Evolutionary conservation across 2,888 invertebrate species (phyloP).

Genomic region (Galeruca laticollis): DNA sequence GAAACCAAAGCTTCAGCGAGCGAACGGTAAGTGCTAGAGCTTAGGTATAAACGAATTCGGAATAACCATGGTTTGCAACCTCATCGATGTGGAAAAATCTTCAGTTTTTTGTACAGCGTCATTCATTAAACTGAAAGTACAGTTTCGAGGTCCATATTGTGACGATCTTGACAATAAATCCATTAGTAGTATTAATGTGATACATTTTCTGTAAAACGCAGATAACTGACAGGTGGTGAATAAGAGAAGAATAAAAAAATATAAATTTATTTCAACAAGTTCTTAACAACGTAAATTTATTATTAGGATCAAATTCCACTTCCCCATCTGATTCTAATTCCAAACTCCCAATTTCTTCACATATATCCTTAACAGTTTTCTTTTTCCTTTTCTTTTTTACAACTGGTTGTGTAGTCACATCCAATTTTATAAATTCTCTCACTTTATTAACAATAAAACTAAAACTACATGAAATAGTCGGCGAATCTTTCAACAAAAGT

Average conservation of each 20-base stretch:
- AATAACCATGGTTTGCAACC: too few species aligned
- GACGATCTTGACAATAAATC: too few species aligned
- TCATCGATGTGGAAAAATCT: too few species aligned
- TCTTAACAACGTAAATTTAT: slow-evolving; percentile 17
- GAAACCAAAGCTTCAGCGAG: too few species aligned
- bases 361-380: slow-evolving; percentile 47
- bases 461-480: slow-evolving; percentile 33
- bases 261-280: background rate
- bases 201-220: too few species aligned
- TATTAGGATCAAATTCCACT: slow-evolving; percentile 12
- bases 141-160: too few species aligned
- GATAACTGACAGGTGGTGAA: too few species aligned
- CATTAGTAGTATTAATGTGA: too few species aligned
- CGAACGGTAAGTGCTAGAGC: too few species aligned
- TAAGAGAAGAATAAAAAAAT: background rate
- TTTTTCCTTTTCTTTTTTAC: slow-evolving; percentile 17
- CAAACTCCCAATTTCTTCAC: slow-evolving; percentile 43
- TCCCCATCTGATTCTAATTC: slow-evolving; percentile 25
- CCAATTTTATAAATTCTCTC: background rate
- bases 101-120: too few species aligned
- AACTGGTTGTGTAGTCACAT: background rate
- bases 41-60: too few species aligned
- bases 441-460: slow-evolving; percentile 24
- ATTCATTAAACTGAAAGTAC: too few species aligned
- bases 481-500: slow-evolving; percentile 44